phyloP scores from a whole-genome alignment of 2,797 vertebrate species.

The Danio kyathit region DNA sequence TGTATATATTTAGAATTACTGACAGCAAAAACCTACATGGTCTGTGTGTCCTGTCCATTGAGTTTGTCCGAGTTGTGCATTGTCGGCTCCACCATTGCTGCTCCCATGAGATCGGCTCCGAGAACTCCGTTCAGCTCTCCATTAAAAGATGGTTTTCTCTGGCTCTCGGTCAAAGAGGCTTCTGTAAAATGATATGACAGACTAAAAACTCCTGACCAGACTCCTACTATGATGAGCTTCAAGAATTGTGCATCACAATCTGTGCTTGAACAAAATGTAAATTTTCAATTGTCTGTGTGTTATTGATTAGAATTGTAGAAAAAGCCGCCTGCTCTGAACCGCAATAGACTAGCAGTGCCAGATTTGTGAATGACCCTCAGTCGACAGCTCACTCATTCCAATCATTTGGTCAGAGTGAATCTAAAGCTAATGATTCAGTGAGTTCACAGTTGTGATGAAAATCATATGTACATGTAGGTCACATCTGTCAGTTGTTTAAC shows the following conservation, averaged over 20 bases:
- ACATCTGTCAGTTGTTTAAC: no score
- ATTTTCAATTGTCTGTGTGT: neutral
- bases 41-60: constrained; percentile 87
- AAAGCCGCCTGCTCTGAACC: no score
- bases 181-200: constrained; percentile 67
- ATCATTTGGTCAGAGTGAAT: no score
- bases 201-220: neutral
- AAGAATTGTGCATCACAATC: neutral
- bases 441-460: no score
- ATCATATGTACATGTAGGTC: no score
- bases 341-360: no score
- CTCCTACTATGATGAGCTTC: neutral
- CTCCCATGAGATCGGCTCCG: constrained; percentile 84
- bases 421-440: no score
- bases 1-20: neutral
- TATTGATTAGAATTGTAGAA: no score
- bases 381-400: no score
- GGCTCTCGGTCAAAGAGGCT: constrained; percentile 78
- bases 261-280: neutral
- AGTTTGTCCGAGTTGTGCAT: constrained; percentile 80
- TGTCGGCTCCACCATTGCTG: constrained; percentile 78
- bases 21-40: constrained; percentile 84
- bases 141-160: constrained; percentile 87
- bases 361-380: no score
- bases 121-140: constrained; percentile 96